Evolutionary conservation across 1,140 invertebrate species (phyloP).

Genomic region (Apis laboriosa): DNA sequence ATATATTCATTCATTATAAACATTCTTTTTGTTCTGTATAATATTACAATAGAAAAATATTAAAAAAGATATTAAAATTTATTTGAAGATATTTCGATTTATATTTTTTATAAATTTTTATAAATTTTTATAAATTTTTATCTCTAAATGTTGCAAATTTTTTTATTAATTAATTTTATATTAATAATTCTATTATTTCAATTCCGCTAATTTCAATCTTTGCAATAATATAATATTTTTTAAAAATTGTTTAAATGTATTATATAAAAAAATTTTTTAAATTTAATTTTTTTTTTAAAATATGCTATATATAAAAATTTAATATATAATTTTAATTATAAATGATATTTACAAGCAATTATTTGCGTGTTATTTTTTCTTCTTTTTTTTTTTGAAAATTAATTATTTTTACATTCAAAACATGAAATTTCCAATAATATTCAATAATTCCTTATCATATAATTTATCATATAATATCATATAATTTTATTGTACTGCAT

Average conservation of each 20-base stretch:
- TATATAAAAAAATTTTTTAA: no score
- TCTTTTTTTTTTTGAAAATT: no score
- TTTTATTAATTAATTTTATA: background rate
- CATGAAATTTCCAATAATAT: no score
- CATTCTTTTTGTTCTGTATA: conserved; percentile 60
- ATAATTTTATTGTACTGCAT: background rate
- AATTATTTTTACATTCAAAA: background rate
- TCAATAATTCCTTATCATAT: background rate
- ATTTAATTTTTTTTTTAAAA: no score
- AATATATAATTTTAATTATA: no score
- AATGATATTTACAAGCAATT: background rate
- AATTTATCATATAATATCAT: background rate
- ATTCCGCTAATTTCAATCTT: no score
- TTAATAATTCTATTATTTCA: no score
- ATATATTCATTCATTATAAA: conserved; percentile 65
- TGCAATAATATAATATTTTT: background rate
- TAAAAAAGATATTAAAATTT: conserved; percentile 71
- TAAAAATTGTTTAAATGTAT: background rate
- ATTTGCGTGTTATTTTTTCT: background rate
- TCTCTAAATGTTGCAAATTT: background rate
- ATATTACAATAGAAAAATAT: conserved; percentile 67
- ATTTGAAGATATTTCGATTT: conserved; percentile 46
- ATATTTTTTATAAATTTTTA: background rate
- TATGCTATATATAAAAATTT: no score
- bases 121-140: background rate